Conservation (phyloP, 2,888 invertebrate species). For the Coenonympha arcania region DNA sequence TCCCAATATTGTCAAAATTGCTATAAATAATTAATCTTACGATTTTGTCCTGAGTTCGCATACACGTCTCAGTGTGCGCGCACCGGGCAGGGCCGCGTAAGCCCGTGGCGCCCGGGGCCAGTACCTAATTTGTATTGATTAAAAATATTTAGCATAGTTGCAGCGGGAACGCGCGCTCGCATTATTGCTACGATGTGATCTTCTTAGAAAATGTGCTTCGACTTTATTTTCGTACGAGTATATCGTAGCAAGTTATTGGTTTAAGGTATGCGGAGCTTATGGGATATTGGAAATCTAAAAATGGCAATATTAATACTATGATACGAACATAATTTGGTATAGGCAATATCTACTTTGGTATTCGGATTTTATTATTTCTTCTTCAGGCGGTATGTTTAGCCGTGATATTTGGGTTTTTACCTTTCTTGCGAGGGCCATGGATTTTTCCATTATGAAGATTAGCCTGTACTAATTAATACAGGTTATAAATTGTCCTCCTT, state of each 20-base stretch:
- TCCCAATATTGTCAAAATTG: not conserved
- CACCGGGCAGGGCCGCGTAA: conserved; percentile 36
- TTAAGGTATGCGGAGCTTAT: not conserved
- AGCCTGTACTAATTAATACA: too few species aligned
- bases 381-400: too few species aligned
- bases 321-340: not conserved
- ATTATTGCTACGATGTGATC: conserved; percentile 49
- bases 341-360: not conserved
- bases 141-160: conserved; percentile 75
- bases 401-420: too few species aligned
- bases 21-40: not conserved
- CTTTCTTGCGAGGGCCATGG: too few species aligned
- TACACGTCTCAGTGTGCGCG: conserved; percentile 33
- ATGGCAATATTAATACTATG: not conserved
- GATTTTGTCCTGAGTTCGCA: conserved; percentile 6
- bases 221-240: conserved; percentile 1
- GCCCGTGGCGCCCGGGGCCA: conserved; percentile 48
- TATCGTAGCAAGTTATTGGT: conserved; percentile 1
- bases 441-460: too few species aligned
- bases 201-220: conserved; percentile 32
- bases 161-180: conserved; percentile 46
- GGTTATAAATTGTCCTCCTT: too few species aligned
- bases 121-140: conserved; percentile 75
- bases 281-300: not conserved
- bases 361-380: too few species aligned